Evolutionary conservation across 2,797 vertebrate genomes (phyloP), one percentile per base, ranked within the genome.

Genomic region (Dromococcyx pavoninus): DNA sequence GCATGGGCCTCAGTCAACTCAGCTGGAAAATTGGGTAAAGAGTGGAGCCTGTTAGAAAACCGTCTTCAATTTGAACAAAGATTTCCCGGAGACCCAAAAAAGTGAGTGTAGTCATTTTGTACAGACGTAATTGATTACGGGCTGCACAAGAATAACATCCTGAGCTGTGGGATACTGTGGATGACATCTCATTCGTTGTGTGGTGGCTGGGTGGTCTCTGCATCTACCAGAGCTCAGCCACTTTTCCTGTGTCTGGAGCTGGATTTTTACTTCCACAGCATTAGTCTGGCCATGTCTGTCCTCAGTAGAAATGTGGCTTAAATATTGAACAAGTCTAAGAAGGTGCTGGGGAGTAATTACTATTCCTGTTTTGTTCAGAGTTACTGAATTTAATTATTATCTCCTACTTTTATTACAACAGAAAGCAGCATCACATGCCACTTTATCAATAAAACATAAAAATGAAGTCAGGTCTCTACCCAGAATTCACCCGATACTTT

Each of bases 11-110:
- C 94, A 89, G 91, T 95, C 96, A 97, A 86, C 95, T 97, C 97
- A 97, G 96, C 97, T 97, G 97, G 97, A 97, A 97, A 97, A 97
- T 97, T 97, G 97, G 97, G 96, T 97, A 96, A 97, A 97, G 94
- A 97, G 95, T 17, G 11, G 70, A 89, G 94, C 93, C 96, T 96
- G 91, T 94, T 96, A 95, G 94, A 96, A 95, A 95, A 94, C 89
- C 89, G 76, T 95, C 95, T 97, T 91, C 95, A 95, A 95, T 95
- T 93, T 91, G 95, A 96, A 93, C 95, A 92, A 93, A 97, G 96
- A 93, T 97, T 97, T 97, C 93, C 91, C 0, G 11, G 75, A 94
- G 89, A 96, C 91, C 89, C 10, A 82, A 94, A 95, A 94, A 76
- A 85, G 89, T 85, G 93, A 95, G 87, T 28, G 66, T 77, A 93